A percentile compares a stretch with the other conserved stretches of the same genome.
Conservation (phyloP, 2,113 vertebrate species). For the Thryonomys swinderianus region DNA sequence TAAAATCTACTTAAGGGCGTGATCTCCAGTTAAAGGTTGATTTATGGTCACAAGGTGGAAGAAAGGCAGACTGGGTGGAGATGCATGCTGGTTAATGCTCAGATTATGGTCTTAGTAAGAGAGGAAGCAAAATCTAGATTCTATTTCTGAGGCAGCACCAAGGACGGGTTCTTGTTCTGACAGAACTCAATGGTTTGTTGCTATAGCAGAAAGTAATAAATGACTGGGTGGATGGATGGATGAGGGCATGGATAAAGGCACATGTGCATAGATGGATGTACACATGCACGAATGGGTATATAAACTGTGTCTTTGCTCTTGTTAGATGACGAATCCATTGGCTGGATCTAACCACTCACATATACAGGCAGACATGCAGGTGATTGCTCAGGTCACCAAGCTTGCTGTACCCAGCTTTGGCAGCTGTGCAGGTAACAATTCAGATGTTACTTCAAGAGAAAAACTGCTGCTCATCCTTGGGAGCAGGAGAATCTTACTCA, state of each 20-base stretch:
- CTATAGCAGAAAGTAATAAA: background rate
- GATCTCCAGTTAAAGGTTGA: background rate
- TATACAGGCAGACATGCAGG: background rate
- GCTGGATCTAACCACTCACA: background rate
- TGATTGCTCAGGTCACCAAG: background rate
- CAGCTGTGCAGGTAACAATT: background rate
- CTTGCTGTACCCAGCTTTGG: background rate
- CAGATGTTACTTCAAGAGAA: background rate
- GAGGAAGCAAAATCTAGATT: conserved; percentile 21
- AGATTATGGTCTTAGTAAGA: background rate
- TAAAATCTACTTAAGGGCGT: background rate
- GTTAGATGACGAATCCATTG: background rate
- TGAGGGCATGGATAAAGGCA: background rate
- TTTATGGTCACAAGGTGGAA: background rate
- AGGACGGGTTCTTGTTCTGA: background rate
- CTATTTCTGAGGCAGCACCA: conserved; percentile 5
- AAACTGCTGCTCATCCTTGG: background rate
- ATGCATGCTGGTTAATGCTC: background rate
- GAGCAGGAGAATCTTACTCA: background rate
- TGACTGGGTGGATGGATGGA: background rate
- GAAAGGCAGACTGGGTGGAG: background rate
- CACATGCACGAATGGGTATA: background rate
- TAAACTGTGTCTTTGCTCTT: background rate
- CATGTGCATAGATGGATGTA: background rate
- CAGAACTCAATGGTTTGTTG: background rate